Percentiles rank a stretch among this genome's conserved stretches.
phyloP scores from a whole-genome alignment of 1,140 invertebrate species.

The Bombyx mandarina region DNA sequence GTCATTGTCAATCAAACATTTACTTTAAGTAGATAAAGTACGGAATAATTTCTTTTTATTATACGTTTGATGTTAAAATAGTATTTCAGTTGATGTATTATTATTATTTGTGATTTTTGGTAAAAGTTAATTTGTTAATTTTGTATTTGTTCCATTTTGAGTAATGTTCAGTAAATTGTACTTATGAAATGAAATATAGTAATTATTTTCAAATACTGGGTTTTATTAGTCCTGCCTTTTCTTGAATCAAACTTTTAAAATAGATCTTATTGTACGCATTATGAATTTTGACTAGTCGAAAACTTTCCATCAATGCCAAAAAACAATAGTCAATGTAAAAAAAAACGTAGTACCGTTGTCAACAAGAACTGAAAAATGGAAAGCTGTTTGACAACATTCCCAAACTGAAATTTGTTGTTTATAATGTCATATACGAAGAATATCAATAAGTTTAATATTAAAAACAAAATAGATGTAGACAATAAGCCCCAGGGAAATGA shows the following conservation, averaged over 20 bases:
- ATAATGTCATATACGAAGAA: constrained; percentile 63
- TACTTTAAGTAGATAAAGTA: too few relatives aligned
- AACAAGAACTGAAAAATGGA: constrained; percentile 47
- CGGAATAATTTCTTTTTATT: too few relatives aligned
- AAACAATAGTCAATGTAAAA: not conserved
- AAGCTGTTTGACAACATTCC: constrained; percentile 60
- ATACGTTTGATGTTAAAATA: too few relatives aligned
- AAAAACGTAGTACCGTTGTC: not conserved
- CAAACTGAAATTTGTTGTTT: constrained; percentile 64
- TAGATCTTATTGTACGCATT: too few relatives aligned
- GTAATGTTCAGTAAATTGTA: constrained; percentile 52
- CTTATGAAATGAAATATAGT: constrained; percentile 60
- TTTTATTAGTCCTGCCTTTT: constrained; percentile 9
- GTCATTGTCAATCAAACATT: too few relatives aligned
- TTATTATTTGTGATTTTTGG: too few relatives aligned
- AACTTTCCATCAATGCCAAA: too few relatives aligned
- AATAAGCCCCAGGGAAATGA: constrained; percentile 25
- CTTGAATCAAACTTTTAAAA: not conserved
- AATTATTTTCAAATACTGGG: constrained; percentile 47
- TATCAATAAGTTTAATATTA: constrained; percentile 49
- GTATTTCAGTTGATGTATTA: too few relatives aligned
- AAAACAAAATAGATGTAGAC: constrained; percentile 37
- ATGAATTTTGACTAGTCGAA: too few relatives aligned
- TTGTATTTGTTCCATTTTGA: constrained; percentile 36
- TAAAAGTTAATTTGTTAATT: constrained; percentile 37